Percentiles rank a stretch among this genome's conserved stretches.
phyloP scores from a whole-genome alignment of 2,113 vertebrate genomes.

The Thamnaconus septentrionalis region DNA sequence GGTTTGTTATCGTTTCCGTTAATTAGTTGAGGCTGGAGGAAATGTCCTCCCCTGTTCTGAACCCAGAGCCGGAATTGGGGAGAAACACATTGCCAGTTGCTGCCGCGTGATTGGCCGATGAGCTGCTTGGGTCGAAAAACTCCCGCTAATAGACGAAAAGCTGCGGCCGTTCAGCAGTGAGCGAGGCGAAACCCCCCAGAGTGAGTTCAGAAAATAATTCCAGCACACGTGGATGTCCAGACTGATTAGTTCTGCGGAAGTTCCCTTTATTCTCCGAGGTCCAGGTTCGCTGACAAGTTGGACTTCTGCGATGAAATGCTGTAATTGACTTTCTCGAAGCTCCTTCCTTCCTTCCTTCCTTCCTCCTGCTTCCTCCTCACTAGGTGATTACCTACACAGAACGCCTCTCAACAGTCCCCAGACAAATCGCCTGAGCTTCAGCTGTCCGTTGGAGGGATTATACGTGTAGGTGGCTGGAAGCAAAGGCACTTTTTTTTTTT shows the following conservation, averaged over 20 bases:
- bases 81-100: no score
- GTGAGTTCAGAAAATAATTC: no score
- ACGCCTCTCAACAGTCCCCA: constrained; percentile 58
- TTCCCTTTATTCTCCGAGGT: constrained; percentile 31
- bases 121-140: no score
- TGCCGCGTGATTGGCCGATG: no score
- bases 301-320: constrained; percentile 53
- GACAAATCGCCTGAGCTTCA: constrained; percentile 40
- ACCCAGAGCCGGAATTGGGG: no score
- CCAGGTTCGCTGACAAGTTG: constrained; percentile 44
- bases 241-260: neutral
- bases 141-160: no score
- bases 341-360: constrained; percentile 32
- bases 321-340: constrained; percentile 47
- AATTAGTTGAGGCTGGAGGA: no score
- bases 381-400: constrained; percentile 55
- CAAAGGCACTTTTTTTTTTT: neutral
- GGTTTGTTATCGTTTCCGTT: no score
- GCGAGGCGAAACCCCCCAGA: no score
- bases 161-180: no score
- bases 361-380: constrained; percentile 49
- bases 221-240: no score
- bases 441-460: constrained; percentile 28
- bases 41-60: no score
- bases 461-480: constrained; percentile 22